Conservation (phyloP, 1,140 invertebrate genomes). For the Brevipalpus yothersi region DNA sequence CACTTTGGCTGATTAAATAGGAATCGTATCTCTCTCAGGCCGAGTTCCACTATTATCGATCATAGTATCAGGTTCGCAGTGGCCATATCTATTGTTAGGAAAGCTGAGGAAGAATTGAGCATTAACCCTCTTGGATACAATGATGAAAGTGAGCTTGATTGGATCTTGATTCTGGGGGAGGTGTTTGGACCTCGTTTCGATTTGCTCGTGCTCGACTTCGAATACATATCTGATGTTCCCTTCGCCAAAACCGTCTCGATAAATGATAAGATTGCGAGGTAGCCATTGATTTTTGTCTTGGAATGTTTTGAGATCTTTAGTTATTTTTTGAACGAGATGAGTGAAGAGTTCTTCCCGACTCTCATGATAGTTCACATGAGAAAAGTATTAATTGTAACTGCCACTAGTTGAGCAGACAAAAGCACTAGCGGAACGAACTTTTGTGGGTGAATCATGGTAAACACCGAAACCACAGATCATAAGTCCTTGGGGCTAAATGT, state of each 20-base stretch:
- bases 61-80: slow-evolving; percentile 59
- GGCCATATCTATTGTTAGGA: slow-evolving; percentile 19
- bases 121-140: background rate
- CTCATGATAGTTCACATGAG: slow-evolving; percentile 20
- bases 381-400: slow-evolving; percentile 43
- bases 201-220: slow-evolving; percentile 21
- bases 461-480: no score
- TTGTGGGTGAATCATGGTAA: slow-evolving; percentile 22
- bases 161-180: background rate
- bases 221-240: slow-evolving; percentile 21
- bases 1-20: slow-evolving; percentile 47
- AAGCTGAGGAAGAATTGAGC: background rate
- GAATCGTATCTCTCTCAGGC: slow-evolving; percentile 57
- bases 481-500: no score
- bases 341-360: slow-evolving; percentile 21
- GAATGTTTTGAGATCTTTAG: no score
- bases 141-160: background rate
- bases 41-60: slow-evolving; percentile 60
- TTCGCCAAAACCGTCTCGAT: slow-evolving; percentile 26
- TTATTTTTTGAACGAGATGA: slow-evolving; percentile 19
- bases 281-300: slow-evolving; percentile 17
- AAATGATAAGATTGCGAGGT: slow-evolving; percentile 23
- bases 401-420: slow-evolving; percentile 25
- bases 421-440: slow-evolving; percentile 19
- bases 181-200: slow-evolving; percentile 1